Conservation (phyloP, 2,888 invertebrate species). For the Cataglyphis altisquamis region DNA sequence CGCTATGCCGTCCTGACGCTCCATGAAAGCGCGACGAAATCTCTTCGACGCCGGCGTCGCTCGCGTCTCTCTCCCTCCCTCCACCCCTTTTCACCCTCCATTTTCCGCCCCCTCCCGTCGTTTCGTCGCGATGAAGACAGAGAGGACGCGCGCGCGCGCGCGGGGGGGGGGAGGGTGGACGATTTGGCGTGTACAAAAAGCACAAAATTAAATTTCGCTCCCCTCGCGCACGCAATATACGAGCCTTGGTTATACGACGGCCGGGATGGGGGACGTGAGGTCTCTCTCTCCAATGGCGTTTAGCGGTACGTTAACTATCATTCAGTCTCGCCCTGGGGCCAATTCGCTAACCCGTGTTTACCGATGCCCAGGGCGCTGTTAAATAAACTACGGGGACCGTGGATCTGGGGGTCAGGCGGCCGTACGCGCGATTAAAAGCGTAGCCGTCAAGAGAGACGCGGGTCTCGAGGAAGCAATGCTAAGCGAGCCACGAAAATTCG, state of each 20-base stretch:
- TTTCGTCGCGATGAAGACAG: slow-evolving; percentile 56
- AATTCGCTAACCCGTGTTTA: slow-evolving; percentile 86
- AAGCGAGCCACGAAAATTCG: background rate
- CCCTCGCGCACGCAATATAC: slow-evolving; percentile 83
- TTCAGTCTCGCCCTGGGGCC: slow-evolving; percentile 84
- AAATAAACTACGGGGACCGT: slow-evolving; percentile 84
- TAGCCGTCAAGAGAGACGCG: slow-evolving; percentile 63
- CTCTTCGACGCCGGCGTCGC: slow-evolving; percentile 71
- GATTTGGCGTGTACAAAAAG: slow-evolving; percentile 85
- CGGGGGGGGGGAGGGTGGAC: slow-evolving; percentile 58
- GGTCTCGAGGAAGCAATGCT: slow-evolving; percentile 45
- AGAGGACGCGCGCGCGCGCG: slow-evolving; percentile 29
- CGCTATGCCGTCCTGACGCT: slow-evolving; percentile 52
- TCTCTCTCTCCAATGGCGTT: slow-evolving; percentile 84
- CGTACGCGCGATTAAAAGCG: slow-evolving; percentile 76
- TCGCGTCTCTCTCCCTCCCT: slow-evolving; percentile 60
- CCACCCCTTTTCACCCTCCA: background rate
- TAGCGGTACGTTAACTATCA: slow-evolving; percentile 86
- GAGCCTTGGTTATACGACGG: slow-evolving; percentile 72
- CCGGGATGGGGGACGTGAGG: slow-evolving; percentile 68
- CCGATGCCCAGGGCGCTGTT: slow-evolving; percentile 85
- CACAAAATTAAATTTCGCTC: slow-evolving; percentile 86
- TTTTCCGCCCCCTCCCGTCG: slow-evolving; percentile 28
- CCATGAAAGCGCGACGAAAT: slow-evolving; percentile 67
- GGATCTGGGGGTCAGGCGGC: slow-evolving; percentile 71